Percentiles rank a stretch among this genome's conserved stretches.
Conservation (phyloP, 2,797 vertebrate genomes). For the Myotis myotis region DNA sequence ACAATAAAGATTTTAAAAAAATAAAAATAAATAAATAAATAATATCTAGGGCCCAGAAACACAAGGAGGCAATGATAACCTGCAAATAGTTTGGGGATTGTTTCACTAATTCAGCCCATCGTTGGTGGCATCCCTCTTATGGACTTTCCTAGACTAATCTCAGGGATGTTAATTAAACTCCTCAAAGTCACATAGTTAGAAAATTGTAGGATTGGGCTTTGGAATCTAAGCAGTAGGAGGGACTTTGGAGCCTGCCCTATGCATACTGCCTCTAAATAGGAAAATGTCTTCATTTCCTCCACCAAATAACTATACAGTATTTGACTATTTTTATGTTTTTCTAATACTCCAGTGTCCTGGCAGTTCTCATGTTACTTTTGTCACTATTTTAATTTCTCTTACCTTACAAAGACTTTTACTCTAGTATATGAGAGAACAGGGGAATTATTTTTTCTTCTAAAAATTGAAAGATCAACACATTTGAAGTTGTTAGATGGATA, state of each 20-base stretch:
- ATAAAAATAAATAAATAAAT: not conserved
- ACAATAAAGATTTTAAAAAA: no score
- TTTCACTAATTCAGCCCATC: not conserved
- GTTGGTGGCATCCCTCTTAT: not conserved
- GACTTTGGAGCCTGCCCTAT: not conserved
- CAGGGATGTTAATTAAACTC: not conserved
- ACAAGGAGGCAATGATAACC: not conserved
- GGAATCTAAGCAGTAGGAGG: not conserved
- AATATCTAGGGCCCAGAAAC: not conserved
- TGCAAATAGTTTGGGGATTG: not conserved
- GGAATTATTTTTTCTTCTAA: conserved; percentile 71
- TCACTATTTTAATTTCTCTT: conserved; percentile 47
- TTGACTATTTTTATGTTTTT: conserved; percentile 43
- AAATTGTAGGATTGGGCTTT: not conserved
- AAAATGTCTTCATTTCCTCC: conserved; percentile 46
- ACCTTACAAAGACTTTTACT: conserved; percentile 63
- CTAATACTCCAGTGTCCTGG: not conserved
- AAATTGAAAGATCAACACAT: conserved; percentile 68
- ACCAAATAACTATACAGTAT: conserved; percentile 30
- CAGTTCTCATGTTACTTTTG: conserved; percentile 40
- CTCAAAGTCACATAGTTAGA: not conserved
- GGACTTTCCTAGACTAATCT: not conserved
- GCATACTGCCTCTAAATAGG: not conserved
- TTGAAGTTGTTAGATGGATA: conserved; percentile 62
- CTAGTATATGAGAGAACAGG: conserved; percentile 48